Percentiles rank a stretch among this genome's conserved stretches.
These are phyloP conservation scores for Malurus splendens DNA, from an alignment of 2,797 vertebrate genomes.

Conservation along the genomic window DNA sequence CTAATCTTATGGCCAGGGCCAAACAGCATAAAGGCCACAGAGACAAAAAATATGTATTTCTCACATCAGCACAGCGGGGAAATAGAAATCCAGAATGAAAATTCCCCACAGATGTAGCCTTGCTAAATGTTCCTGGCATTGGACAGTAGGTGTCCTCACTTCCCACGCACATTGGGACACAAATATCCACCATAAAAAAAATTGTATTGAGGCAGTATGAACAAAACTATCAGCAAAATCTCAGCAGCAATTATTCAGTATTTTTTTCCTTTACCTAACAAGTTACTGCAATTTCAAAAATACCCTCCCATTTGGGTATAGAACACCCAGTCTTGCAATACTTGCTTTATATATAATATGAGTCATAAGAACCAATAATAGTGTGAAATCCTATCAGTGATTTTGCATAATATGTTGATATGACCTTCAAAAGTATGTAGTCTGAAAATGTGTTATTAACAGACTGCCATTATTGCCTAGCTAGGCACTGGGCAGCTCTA, in stretches of 20 bases:
- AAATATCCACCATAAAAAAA: neutral
- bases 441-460: neutral
- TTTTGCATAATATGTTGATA: neutral
- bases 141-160: slow-evolving; percentile 46
- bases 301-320: neutral
- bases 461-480: neutral
- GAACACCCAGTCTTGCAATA: neutral
- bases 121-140: neutral
- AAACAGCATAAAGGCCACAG: neutral
- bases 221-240: neutral
- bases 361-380: neutral
- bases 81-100: neutral
- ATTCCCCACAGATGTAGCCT: neutral
- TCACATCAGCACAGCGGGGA: neutral
- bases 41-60: neutral
- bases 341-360: neutral
- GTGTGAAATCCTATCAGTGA: neutral
- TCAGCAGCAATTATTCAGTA: neutral
- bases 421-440: neutral
- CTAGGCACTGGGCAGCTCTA: neutral
- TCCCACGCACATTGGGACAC: neutral
- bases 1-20: neutral
- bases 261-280: neutral
- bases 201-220: fast-evolving
- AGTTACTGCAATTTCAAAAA: neutral